phyloP scores from a whole-genome alignment of 2,113 vertebrate genomes.

The Monopterus albus region DNA sequence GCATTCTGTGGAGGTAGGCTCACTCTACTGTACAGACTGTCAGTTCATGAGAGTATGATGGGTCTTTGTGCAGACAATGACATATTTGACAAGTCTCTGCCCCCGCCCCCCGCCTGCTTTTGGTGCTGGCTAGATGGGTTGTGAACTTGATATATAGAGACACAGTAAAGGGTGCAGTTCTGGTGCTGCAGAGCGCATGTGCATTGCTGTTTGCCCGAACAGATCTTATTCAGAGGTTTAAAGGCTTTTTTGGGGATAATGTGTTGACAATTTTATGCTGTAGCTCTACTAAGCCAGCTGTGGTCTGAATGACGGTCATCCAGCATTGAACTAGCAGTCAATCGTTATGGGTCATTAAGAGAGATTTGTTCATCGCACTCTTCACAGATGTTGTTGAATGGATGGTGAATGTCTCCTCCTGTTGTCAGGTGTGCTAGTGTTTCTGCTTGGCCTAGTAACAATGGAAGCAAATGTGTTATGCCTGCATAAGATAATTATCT shows the following conservation, averaged over 20 bases:
- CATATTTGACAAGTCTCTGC: conserved; percentile 1
- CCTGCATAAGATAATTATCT: background rate
- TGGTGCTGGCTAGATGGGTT: too few species aligned
- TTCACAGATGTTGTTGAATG: background rate
- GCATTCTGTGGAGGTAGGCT: background rate
- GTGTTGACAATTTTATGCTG: too few species aligned
- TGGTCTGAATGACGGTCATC: background rate
- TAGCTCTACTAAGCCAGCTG: too few species aligned
- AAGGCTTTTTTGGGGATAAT: background rate
- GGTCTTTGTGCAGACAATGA: background rate
- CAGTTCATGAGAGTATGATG: background rate
- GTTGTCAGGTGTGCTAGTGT: background rate
- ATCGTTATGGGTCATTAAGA: background rate
- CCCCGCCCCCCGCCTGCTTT: too few species aligned
- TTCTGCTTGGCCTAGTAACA: conserved; percentile 3
- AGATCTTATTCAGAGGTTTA: background rate
- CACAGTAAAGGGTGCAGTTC: background rate
- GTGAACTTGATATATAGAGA: background rate
- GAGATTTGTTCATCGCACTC: background rate
- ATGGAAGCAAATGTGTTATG: background rate
- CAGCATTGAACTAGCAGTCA: background rate
- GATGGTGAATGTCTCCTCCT: background rate
- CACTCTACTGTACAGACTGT: background rate
- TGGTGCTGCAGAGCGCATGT: too few species aligned
- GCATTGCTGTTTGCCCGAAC: too few species aligned